Evolutionary conservation across 2,888 invertebrate genomes (phyloP), one percentile per base, ranked within the genome.

Genomic region (Vanessa cardui): DNA sequence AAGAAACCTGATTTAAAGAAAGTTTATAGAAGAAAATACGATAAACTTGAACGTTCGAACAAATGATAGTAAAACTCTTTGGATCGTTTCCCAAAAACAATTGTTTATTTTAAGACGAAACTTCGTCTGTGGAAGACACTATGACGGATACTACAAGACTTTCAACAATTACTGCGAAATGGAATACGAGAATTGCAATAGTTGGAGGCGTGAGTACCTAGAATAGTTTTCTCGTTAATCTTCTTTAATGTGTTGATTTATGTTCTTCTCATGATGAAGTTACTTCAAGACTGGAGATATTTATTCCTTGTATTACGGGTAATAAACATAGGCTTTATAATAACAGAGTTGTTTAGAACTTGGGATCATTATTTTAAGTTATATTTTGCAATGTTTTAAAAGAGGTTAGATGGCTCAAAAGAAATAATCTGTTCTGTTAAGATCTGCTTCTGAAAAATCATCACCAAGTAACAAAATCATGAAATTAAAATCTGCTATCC

Each of bases 121-220:
- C 8, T 15, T 70, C 0, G 69, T 88, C 0, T 90, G 90, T 58
- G 89, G 83, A 0, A 80, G 89, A 0, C 89, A 89, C 62, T 89
- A 89, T 58, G 88, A 90, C n/a, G 89, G 89, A 0, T 4, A 77
- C 0, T 88, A 78, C 58, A 84, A 80, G 74, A 85, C 88, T 0
- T 90, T 90, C 58, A 76, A 74, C 6, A 89, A 83, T 47, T 90
- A 87, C 58, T 90, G 90, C 21, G 83, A 85, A 70, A 78, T 90
- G 82, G 89, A 90, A 72, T 89, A 81, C 47, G 90, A 88, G 45
- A 90, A 90, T 67, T 90, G 90, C 61, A 89, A 90, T 61, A 79
- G 86, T 64, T 90, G 90, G 90, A 81, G 88, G 78, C 76, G 90
- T 90, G 71, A 83, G 88, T 80, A 56, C 21, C 18, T 20, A 18